A percentile compares a stretch with the other conserved stretches of the same genome.
These are phyloP conservation scores for Caenorhabditis sinica DNA, from an alignment of 2,888 invertebrate species.

Conservation along the genomic window DNA sequence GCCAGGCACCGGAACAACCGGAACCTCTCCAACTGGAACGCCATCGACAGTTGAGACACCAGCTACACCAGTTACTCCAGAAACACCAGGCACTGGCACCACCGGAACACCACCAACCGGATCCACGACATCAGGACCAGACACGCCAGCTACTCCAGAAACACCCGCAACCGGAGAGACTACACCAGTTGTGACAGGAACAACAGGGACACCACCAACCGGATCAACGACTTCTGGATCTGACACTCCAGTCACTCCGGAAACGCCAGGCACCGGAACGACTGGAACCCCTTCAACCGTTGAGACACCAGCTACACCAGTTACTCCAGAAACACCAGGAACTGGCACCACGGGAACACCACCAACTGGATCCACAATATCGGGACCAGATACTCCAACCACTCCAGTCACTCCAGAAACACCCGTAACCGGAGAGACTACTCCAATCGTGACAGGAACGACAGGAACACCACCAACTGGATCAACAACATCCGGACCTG, in stretches of 20 bases:
- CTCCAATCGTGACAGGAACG: not conserved
- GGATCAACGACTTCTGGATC: too few species aligned
- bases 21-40: not conserved
- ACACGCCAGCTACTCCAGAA: not conserved
- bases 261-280: too few species aligned
- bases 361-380: not conserved
- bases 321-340: not conserved
- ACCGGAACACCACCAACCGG: not conserved
- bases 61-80: not conserved
- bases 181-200: not conserved
- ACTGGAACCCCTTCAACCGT: slow-evolving; percentile 7
- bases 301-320: not conserved
- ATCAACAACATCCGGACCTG: not conserved
- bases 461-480: not conserved
- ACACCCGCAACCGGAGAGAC: not conserved
- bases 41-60: not conserved
- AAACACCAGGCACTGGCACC: not conserved
- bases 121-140: not conserved
- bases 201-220: not conserved
- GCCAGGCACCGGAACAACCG: not conserved
- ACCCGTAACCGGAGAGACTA: not conserved
- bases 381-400: not conserved
- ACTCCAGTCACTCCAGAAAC: not conserved
- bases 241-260: not conserved
- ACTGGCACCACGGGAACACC: not conserved